These are phyloP conservation scores for Pelodytes ibericus DNA, from an alignment of 2,797 vertebrate genomes.

Conservation along the genomic window DNA sequence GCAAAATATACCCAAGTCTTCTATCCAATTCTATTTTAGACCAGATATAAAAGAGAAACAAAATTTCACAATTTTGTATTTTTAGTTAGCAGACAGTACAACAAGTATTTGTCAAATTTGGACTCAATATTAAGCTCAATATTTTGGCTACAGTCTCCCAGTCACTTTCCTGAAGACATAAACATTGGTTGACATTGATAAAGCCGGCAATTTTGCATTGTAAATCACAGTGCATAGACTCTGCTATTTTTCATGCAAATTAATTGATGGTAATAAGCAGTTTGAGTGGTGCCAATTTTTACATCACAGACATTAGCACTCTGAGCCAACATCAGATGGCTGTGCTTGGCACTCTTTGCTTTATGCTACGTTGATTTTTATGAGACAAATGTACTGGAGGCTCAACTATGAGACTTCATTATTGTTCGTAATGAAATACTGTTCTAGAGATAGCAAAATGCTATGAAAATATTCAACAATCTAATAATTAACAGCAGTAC, in stretches of 20 bases:
- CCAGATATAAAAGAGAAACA: neutral
- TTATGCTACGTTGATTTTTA: constrained; percentile 46
- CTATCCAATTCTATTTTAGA: too few species aligned
- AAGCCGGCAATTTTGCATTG: constrained; percentile 26
- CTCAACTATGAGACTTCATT: constrained; percentile 49
- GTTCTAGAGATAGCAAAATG: constrained; percentile 30
- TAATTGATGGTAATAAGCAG: constrained; percentile 54
- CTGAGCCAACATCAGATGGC: constrained; percentile 53
- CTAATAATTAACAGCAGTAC: constrained; percentile 39
- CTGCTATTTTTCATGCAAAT: constrained; percentile 53
- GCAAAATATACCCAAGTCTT: too few species aligned
- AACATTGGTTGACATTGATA: constrained; percentile 26
- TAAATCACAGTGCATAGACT: constrained; percentile 34
- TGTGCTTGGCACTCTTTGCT: constrained; percentile 42
- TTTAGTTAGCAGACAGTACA: constrained; percentile 6
- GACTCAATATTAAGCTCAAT: neutral
- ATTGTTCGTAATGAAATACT: constrained; percentile 47
- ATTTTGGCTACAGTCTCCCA: neutral
- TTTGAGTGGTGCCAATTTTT: constrained; percentile 50
- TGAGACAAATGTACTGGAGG: constrained; percentile 44
- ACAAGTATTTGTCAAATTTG: neutral
- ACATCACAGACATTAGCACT: constrained; percentile 48
- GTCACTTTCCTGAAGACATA: constrained; percentile 5
- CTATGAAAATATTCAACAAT: constrained; percentile 43
- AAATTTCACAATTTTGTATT: neutral